A percentile compares a stretch with the other conserved stretches of the same genome.
These are phyloP conservation scores for Drosophila nr. fundita DNA, from an alignment of 2,888 invertebrate genomes.

Conservation along the genomic window DNA sequence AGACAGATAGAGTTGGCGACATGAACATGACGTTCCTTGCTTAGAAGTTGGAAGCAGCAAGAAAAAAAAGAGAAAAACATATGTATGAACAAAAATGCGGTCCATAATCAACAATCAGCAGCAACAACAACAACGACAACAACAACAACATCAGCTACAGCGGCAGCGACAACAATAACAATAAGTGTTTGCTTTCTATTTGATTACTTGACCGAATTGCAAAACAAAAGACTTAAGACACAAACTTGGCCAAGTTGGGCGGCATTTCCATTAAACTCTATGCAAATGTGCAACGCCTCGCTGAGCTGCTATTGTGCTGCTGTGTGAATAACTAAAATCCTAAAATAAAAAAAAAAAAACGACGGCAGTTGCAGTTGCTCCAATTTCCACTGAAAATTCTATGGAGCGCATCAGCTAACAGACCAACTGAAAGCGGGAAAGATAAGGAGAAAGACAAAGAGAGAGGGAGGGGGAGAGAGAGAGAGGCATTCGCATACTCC, in stretches of 20 bases:
- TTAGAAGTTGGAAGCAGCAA: slow-evolving; percentile 17
- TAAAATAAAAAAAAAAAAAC: slow-evolving; percentile 6
- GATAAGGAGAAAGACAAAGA: slow-evolving; percentile 1
- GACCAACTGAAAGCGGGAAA: not conserved
- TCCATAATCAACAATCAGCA: slow-evolving; percentile 51
- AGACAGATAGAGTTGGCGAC: slow-evolving; percentile 34
- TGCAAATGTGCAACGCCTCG: slow-evolving; percentile 78
- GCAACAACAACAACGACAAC: slow-evolving; percentile 22
- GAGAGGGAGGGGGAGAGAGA: not conserved
- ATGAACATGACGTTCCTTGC: slow-evolving; percentile 37
- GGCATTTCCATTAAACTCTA: slow-evolving; percentile 58
- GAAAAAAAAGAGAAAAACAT: not conserved
- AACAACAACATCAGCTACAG: slow-evolving; percentile 16
- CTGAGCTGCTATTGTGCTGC: slow-evolving; percentile 37
- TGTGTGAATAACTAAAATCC: slow-evolving; percentile 35
- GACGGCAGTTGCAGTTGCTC: slow-evolving; percentile 56
- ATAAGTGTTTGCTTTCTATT: slow-evolving; percentile 73
- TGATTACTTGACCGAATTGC: slow-evolving; percentile 74
- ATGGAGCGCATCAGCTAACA: slow-evolving; percentile 22
- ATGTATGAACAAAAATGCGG: slow-evolving; percentile 7
- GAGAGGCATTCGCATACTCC: slow-evolving; percentile 71
- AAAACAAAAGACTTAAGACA: slow-evolving; percentile 72
- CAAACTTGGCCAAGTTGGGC: slow-evolving; percentile 57
- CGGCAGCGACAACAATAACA: slow-evolving; percentile 27
- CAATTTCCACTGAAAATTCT: slow-evolving; percentile 62